Percentiles rank a stretch among this genome's conserved stretches.
These are phyloP conservation scores for Catagonus wagneri DNA, from an alignment of 2,113 vertebrate species.

Conservation along the genomic window DNA sequence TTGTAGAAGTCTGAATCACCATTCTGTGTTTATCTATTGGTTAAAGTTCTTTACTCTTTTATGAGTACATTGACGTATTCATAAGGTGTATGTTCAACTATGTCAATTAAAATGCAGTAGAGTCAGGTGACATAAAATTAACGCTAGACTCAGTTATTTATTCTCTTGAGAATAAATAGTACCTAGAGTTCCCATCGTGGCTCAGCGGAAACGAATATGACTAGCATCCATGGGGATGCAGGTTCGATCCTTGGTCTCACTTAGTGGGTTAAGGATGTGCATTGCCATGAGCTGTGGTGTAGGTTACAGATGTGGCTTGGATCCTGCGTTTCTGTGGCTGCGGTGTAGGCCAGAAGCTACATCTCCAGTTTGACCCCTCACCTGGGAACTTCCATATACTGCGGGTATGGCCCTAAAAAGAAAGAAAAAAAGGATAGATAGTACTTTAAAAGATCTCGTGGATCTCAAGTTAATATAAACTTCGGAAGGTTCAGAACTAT, in stretches of 20 bases:
- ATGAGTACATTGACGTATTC: background rate
- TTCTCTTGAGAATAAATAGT: constrained; percentile 1
- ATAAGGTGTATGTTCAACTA: background rate
- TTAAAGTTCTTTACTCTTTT: constrained; percentile 28
- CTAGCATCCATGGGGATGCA: no score
- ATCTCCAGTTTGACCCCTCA: no score
- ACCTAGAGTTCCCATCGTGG: background rate
- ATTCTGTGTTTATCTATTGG: background rate
- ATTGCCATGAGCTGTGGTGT: no score
- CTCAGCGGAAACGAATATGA: no score
- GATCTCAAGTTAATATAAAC: background rate
- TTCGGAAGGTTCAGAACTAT: background rate
- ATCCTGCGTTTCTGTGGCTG: no score
- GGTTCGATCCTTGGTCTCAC: no score
- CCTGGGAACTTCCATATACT: no score
- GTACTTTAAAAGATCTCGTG: background rate
- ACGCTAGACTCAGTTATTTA: background rate
- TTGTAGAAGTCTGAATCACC: background rate
- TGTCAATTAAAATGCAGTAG: background rate
- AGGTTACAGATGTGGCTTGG: no score
- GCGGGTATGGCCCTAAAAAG: no score
- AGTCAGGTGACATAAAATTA: background rate
- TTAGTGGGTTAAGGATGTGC: no score
- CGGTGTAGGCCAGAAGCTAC: no score
- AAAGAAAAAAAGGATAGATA: background rate